Base-by-base conservation (phyloP, 2,888 invertebrate genomes). In the Dinocampus coccinellae region DNA sequence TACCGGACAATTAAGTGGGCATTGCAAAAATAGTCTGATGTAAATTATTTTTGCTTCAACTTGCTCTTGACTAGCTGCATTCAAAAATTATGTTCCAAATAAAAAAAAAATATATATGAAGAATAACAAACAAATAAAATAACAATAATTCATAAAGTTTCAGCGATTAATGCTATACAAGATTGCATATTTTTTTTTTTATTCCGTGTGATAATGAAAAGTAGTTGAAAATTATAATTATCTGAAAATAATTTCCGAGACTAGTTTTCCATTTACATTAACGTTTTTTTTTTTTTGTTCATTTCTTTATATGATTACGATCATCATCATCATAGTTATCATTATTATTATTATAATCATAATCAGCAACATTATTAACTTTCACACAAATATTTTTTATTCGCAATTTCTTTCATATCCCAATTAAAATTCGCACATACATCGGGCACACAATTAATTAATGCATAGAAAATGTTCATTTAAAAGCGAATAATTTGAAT, bases 11-110 rank as follows among this genome's bases (percentile, higher is more conserved):
- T 77, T 80, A 78, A 76, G 72, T 69, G 65, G 69, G 70, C 70
- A 70, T 75, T 47, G 16, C 16, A 76, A 63, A 73, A 75, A 61
- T 69, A 71, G 70, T 36, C 64, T 16, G 22, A 58, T 69, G 60
- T 69, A 69, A 34, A 58, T 71, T 73, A 26, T 33, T 62, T 33
- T 39, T 70, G 22, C 10, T 13, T 70, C n/a, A 69, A 55, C 16
- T 52, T 58, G 16, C 73, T 70, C 53, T 75, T 82, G 81, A 82
- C 81, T 82, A 82, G 82, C 76, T 76, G 71, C 78, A 73, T 76
- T 74, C 75, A 75, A 74, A n/a, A n/a, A 76, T 75, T 72, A 72
- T 70, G 73, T 70, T 70, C 69, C 65, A 47, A 36, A 3, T 29
- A 29, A 29, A 29, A 29, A 75, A 42, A 75, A 57, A 39, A 52